Evolutionary conservation across 2,797 vertebrate species (phyloP), one percentile per base, ranked within the genome.

Genomic region (Gymnothorax javanicus): DNA sequence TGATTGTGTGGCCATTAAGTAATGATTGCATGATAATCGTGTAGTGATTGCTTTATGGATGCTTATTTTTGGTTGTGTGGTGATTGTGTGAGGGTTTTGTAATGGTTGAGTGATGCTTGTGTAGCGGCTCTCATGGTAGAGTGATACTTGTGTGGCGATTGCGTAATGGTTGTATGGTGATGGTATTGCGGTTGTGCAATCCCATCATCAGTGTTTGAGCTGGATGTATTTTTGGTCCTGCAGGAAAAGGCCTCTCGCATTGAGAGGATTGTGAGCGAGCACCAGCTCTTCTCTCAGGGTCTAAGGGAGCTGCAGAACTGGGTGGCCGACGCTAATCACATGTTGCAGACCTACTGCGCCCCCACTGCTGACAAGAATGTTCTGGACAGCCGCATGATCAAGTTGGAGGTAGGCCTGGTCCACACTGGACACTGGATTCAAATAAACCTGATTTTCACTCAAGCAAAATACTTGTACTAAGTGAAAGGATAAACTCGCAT

Each of bases 171-270:
- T 64, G 43, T 23, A 50, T 54, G 17, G 75, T 23, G 50, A 17
- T 15, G 52, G 9, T 8, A 7, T 79, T 20, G 5, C 20, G 75
- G 15, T 79, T 54, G 75, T 3, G 15, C 3, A 12, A 62, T 57
- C 11, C 50, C 75, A n/a, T n/a, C 73, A 17, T 23, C 33, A 17
- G 77, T 27, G 15, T 15, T 54, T 9, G 17, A 17, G 23, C 59
- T 54, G 27, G 11, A 17, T 62, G n/a, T 33, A 13, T 13, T n/a
- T 81, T 84, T 67, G 0, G 17, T 84, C 84, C 52, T 84, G 20
- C 87, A 99, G 99, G 98, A 99, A 92, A 99, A 98, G 91, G 95
- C 97, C 91, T 98, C 97, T 62, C 96, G 97, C 90, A 95, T 99
- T 91, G 98, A 99, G 54, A 95, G 98, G 25, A 96, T 97, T 0